Evolutionary conservation across 2,797 vertebrate genomes (phyloP).

Genomic region (Rhinatrema bivittatum): DNA sequence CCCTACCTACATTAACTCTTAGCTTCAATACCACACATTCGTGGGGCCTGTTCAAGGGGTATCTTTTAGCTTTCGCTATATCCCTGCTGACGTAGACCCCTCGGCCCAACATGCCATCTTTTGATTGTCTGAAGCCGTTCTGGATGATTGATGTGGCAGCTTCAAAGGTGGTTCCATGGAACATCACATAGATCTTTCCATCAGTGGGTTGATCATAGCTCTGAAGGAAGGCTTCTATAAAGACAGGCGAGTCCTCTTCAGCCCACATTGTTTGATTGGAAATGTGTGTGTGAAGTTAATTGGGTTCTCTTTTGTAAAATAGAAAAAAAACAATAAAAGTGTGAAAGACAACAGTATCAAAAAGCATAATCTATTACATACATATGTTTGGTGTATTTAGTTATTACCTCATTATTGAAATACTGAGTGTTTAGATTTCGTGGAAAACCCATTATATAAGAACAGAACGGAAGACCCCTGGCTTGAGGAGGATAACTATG

Average conservation of each 20-base stretch:
- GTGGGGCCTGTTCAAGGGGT: neutral
- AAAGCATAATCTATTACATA: no score
- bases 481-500: no score
- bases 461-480: no score
- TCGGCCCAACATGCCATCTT: conserved; percentile 36
- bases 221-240: neutral
- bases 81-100: no score
- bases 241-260: conserved; percentile 25
- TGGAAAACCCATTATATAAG: no score
- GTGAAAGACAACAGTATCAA: no score
- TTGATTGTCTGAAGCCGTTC: conserved; percentile 13
- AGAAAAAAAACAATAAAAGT: no score
- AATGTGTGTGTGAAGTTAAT: no score
- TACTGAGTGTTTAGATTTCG: no score
- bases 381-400: no score
- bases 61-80: conserved; percentile 41
- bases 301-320: no score
- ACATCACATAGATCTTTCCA: conserved; percentile 34
- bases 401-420: no score
- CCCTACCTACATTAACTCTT: conserved; percentile 33
- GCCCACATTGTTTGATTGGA: conserved; percentile 17
- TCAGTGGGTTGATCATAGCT: neutral
- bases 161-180: conserved; percentile 36
- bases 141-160: neutral
- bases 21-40: conserved; percentile 38